Evolutionary conservation across 2,888 invertebrate species (phyloP).

Genomic region (Drosophila nr. fundita): DNA sequence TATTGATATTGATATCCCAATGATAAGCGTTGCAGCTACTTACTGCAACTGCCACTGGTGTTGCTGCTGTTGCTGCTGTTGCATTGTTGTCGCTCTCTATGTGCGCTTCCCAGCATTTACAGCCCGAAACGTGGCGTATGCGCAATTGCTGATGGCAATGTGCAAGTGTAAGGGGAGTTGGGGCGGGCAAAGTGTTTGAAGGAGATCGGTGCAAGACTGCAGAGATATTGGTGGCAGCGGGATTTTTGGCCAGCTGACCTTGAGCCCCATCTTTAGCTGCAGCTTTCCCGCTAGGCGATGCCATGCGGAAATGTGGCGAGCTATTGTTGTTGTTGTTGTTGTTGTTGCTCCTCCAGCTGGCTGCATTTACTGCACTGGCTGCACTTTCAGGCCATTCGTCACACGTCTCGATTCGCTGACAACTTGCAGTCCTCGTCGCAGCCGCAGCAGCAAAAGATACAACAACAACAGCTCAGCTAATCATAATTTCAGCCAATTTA

Average conservation of each 20-base stretch:
- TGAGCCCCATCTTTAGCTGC: slow-evolving; percentile 29
- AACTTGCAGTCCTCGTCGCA: slow-evolving; percentile 64
- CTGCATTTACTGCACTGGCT: slow-evolving; percentile 70
- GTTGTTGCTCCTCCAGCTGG: slow-evolving; percentile 41
- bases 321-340: slow-evolving; percentile 14
- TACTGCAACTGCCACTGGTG: slow-evolving; percentile 37
- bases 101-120: slow-evolving; percentile 32
- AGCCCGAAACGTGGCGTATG: slow-evolving; percentile 15
- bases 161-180: neutral
- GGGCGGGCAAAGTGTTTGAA: neutral
- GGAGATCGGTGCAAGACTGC: neutral
- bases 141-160: slow-evolving; percentile 34
- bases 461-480: slow-evolving; percentile 38
- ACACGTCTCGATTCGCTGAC: slow-evolving; percentile 75
- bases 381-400: slow-evolving; percentile 77
- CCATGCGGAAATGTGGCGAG: slow-evolving; percentile 64
- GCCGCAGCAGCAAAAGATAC: slow-evolving; percentile 35
- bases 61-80: slow-evolving; percentile 24
- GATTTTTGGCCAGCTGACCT: slow-evolving; percentile 40
- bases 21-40: slow-evolving; percentile 56
- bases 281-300: slow-evolving; percentile 49
- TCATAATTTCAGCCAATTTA: slow-evolving; percentile 73
- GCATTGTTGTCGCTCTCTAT: slow-evolving; percentile 39
- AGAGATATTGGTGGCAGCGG: slow-evolving; percentile 13
- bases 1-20: slow-evolving; percentile 53